These are phyloP conservation scores for Microcebus griseorufus DNA, from an alignment of 2,113 vertebrate species.

Conservation along the genomic window DNA sequence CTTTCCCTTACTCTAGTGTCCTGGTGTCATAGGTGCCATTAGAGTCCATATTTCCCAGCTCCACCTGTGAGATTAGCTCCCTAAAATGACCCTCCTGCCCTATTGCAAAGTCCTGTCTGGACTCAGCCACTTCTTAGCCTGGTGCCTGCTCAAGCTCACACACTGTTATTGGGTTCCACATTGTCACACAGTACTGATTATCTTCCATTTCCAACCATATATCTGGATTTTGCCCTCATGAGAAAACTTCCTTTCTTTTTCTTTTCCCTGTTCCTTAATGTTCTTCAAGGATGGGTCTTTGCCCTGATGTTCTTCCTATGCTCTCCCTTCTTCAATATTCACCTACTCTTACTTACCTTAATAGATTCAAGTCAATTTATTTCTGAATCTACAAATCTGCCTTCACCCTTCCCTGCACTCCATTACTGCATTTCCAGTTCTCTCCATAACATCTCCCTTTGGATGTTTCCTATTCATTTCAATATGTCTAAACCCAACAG, in stretches of 20 bases:
- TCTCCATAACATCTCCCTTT: constrained; percentile 33
- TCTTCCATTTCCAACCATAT: neutral
- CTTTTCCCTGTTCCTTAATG: neutral
- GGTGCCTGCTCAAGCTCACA: neutral
- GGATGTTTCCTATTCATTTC: constrained; percentile 55
- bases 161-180: neutral
- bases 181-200: neutral
- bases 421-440: constrained; percentile 17
- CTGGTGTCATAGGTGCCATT: neutral
- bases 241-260: neutral
- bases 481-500: constrained; percentile 51
- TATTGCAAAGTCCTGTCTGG: neutral
- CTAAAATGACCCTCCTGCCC: neutral
- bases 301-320: neutral
- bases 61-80: neutral
- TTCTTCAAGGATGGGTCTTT: neutral
- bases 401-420: neutral
- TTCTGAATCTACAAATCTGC: neutral
- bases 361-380: neutral
- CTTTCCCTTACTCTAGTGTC: neutral
- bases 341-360: neutral
- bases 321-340: neutral
- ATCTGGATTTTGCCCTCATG: neutral
- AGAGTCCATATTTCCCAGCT: neutral
- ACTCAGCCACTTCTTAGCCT: neutral